Evolutionary conservation across 2,113 vertebrate species (phyloP).

Genomic region (Burhinus bistriatus): DNA sequence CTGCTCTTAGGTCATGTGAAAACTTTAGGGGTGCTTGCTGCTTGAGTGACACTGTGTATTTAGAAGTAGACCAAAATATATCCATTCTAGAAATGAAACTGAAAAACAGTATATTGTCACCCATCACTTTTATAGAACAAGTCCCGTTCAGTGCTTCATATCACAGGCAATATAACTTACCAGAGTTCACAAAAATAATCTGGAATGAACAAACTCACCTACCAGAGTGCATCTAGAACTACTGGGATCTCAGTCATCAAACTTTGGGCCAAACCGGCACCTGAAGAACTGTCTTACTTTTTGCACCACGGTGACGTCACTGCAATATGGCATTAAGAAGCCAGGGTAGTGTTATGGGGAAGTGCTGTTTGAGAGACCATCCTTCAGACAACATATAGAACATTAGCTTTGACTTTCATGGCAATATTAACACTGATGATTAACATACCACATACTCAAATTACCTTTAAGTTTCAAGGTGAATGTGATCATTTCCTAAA

Average conservation of each 20-base stretch:
- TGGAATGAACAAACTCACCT: neutral
- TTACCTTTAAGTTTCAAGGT: neutral
- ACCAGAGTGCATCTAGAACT: neutral
- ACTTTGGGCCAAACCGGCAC: neutral
- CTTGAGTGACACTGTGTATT: no score
- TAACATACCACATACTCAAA: neutral
- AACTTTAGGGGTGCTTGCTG: neutral
- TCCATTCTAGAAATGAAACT: no score
- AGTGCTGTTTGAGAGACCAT: neutral
- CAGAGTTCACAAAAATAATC: neutral
- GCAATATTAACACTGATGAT: neutral
- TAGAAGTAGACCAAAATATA: no score
- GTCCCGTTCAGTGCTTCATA: neutral
- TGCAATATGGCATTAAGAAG: neutral
- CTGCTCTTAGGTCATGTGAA: neutral
- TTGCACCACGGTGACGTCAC: neutral
- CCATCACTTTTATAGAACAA: neutral
- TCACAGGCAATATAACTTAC: neutral
- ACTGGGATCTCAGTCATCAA: neutral
- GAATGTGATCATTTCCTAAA: neutral
- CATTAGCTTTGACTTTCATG: neutral
- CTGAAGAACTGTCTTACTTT: neutral
- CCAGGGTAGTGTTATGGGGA: neutral
- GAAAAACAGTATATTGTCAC: no score
- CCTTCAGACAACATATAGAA: neutral